Base-by-base conservation (phyloP, 2,888 invertebrate genomes). In the Ceraclea dissimilis region DNA sequence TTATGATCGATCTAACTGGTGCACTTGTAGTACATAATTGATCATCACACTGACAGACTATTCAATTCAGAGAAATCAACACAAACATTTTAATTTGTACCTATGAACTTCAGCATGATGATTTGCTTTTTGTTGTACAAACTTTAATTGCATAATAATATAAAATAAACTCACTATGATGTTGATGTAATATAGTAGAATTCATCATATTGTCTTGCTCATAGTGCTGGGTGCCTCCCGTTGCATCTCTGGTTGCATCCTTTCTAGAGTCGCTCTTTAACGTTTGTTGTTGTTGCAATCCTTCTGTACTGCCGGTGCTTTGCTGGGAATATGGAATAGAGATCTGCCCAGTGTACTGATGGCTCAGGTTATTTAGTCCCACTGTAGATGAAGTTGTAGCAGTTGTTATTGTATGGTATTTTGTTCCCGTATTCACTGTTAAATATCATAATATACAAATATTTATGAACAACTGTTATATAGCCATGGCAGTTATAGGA, bases 201-300 rank as follows among this genome's bases (percentile, higher is more conserved):
- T 75, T 73, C 75, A 76, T 75, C 49, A 77, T 66, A n/a, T n/a
- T n/a, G 56, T 82, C 82, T 64, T 82, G 82, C 69, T 74, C 69
- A 80, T 71, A 64, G 69, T 66, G 64, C 69, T 66, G 64, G 70
- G 71, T 63, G 70, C 72, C 51, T 69, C 71, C 54, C 62, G 67
- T 61, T 70, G 71, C 63, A 70, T 72, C 52, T 69, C 71, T 54
- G 63, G 67, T 60, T 68, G 64, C 50, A 69, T 69, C 61, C 69
- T 69, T 59, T 11, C 50, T 60, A 49, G 65, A 62, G 19, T 64
- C 65, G 31, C 64, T 63, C 44, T 63, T 62, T 20, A 73, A 64
- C 74, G 66, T 71, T 65, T 64, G 68, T 31, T 63, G 51, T 71
- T 62, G 63, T 46, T 61, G 62, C 26, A 60, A 61, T 6, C 68